phyloP scores from a whole-genome alignment of 1,140 invertebrate species.

The Mactra quadrangularis region DNA sequence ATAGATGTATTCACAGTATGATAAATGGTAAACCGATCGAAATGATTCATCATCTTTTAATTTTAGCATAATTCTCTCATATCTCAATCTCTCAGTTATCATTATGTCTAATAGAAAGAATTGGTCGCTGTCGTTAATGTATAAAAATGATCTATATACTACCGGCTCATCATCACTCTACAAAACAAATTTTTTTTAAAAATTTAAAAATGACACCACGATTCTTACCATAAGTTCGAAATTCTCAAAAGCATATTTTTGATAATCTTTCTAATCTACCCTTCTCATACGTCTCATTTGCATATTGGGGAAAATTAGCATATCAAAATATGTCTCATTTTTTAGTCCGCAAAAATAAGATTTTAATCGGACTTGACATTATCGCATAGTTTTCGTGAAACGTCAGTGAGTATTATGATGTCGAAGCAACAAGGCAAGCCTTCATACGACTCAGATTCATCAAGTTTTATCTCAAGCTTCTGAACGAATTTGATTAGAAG shows the following conservation, averaged over 20 bases:
- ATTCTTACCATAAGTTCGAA: too few species aligned
- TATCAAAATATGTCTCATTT: conserved; percentile 63
- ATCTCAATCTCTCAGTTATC: conserved; percentile 5
- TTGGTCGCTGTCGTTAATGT: too few species aligned
- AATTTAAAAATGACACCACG: too few species aligned
- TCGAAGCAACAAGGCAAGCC: conserved; percentile 60
- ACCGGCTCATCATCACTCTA: too few species aligned
- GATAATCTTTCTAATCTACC: conserved; percentile 56
- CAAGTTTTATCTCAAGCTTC: conserved; percentile 54
- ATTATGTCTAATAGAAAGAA: conserved; percentile 15
- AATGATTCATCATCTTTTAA: conserved; percentile 26
- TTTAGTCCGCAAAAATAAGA: conserved; percentile 45
- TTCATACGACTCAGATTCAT: conserved; percentile 59
- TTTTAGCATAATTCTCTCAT: conserved; percentile 35
- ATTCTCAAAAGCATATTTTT: conserved; percentile 54
- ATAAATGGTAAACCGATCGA: conserved; percentile 40
- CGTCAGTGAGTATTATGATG: conserved; percentile 48
- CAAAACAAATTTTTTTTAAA: too few species aligned
- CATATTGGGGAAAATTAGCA: conserved; percentile 60
- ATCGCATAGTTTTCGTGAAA: conserved; percentile 40
- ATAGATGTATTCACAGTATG: conserved; percentile 2
- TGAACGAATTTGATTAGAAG: conserved; percentile 43
- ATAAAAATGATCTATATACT: conserved; percentile 32
- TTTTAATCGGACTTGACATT: conserved; percentile 38
- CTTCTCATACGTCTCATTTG: conserved; percentile 45